phyloP scores from a whole-genome alignment of 1,140 invertebrate species.

The Solenopsis invicta region DNA sequence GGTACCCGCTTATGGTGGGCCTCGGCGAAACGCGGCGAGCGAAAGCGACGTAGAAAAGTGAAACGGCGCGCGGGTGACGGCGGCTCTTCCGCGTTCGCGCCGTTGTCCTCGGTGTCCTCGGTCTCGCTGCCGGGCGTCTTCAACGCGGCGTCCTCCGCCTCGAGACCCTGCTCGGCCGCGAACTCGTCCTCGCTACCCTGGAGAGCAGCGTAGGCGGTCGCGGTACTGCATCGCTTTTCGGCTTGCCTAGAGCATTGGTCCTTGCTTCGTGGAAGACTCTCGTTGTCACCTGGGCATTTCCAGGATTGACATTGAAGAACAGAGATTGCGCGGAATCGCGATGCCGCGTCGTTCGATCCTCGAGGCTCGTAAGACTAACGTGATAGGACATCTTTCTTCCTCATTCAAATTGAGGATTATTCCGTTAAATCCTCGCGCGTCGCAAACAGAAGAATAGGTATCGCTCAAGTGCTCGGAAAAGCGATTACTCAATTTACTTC shows the following conservation, averaged over 20 bases:
- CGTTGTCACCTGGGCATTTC: constrained; percentile 79
- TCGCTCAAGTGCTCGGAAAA: no score
- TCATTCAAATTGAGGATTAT: background rate
- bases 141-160: constrained; percentile 81
- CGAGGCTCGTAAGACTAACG: constrained; percentile 1
- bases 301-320: constrained; percentile 56
- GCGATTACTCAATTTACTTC: no score
- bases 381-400: background rate
- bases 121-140: constrained; percentile 82
- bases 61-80: constrained; percentile 77
- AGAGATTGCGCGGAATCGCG: background rate
- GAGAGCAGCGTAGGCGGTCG: constrained; percentile 81
- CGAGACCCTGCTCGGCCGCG: constrained; percentile 79
- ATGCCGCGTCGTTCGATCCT: constrained; percentile 23
- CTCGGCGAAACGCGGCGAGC: constrained; percentile 87
- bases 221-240: constrained; percentile 78
- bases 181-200: constrained; percentile 86
- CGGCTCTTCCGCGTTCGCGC: constrained; percentile 68
- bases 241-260: constrained; percentile 78
- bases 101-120: constrained; percentile 83
- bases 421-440: background rate
- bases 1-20: constrained; percentile 89
- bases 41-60: constrained; percentile 87
- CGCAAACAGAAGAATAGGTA: no score
- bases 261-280: constrained; percentile 81